Evolutionary conservation across 2,797 vertebrate genomes (phyloP), one percentile per base, ranked within the genome.

Genomic region (Simalia tracyae): DNA sequence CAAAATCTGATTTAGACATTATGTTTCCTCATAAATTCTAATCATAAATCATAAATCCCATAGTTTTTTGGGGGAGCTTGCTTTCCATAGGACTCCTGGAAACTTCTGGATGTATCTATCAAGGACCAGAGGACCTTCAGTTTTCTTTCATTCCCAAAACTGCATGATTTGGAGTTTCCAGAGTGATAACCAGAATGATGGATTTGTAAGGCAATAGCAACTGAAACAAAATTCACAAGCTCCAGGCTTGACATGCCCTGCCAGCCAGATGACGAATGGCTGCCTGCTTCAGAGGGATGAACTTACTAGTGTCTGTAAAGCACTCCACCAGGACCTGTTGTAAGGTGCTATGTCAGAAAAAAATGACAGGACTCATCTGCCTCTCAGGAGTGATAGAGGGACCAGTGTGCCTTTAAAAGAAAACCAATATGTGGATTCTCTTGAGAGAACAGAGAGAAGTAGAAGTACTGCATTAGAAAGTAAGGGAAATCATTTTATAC

Each of bases 381-480:
- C 93, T 95, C 91, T 76, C 0, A 26, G 94, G 84, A 66, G 86
- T 89, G 92, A 92, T 85, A 91, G 57, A 90, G 93, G 91, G 94
- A 94, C 87, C 87, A 95, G 86, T 57, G 91, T 90, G 81, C 91
- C 91, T 95, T 84, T 91, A 95, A 96, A 96, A 95, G 92, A 84
- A 95, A 96, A 95, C 95, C 95, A 95, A 94, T 94, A 96, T 96
- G 94, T 93, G 94, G 94, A 89, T 93, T 93, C 0, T 93, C 59
- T 87, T 89, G 91, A 66, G 96, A 87, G 86, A 93, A 92, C 87
- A 95, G 94, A 94, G 92, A 60, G 31, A 72, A 59, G 63, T 56
- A 60, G 31, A 72, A 59, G 63, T 56, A 12, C 28, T 46, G 24
- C 36, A 72, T 6, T 4, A 15, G 24, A 81, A 31, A 36, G 7